Evolutionary conservation across 2,113 vertebrate genomes (phyloP), one percentile per base, ranked within the genome.

Genomic region (Heptranchias perlo): DNA sequence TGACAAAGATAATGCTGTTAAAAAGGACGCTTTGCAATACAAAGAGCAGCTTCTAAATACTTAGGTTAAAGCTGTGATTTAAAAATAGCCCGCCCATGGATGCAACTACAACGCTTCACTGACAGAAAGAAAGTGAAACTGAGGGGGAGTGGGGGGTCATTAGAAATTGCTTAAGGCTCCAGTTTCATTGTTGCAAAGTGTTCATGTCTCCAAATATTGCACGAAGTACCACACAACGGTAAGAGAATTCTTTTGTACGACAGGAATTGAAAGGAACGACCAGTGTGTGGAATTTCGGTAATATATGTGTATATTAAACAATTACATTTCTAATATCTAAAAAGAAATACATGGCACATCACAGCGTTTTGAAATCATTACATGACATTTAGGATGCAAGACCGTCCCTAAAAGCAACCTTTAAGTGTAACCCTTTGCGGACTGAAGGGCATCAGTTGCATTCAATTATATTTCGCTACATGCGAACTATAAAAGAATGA

Each of bases 11-110:
- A 49, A 28, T 47, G 93, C 39, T 31, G n/a, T 28, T 95, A 47
- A 95, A 28, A 58, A 95, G n/a, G 25, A 31, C 62, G 44, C 89
- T 23, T 93, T 23, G 93, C 93, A 49, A 67, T 49, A 95, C 93
- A 95, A 94, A 67, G n/a, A 95, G 39, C 25, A 95, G 64, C 62
- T 67, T 35, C 58, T 39, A 39, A 49, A 47, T 44, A 95, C 64
- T 94, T 94, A 14, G 21, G 64, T 95, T 49, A 95, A 67, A 47
- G n/a, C 64, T 44, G 31, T 31, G 93, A 14, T 47, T 95, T 95
- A 67, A 95, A 92, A 95, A 95, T 16, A 95, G 93, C 93, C 92
- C 92, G n/a, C 92, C 92, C 62, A 95, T 95, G n/a, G n/a, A n/a
- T n/a, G n/a, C n/a, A n/a, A n/a, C n/a, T n/a, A n/a, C n/a, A n/a